Percentiles rank a stretch among this genome's conserved stretches.
phyloP scores from a whole-genome alignment of 2,888 invertebrate genomes.

The Trilocha varians region DNA sequence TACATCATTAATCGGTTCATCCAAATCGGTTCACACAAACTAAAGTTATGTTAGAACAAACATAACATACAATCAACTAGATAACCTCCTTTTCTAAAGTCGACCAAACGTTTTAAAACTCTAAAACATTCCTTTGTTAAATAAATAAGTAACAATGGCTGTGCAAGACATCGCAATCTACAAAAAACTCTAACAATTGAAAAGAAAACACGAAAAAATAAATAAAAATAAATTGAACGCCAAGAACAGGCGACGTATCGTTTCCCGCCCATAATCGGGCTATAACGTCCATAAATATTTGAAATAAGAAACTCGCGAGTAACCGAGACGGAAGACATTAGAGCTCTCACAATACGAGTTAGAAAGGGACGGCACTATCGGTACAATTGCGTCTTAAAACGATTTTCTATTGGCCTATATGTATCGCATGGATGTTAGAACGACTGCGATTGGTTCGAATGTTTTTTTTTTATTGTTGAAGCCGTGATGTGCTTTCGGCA shows the following conservation, averaged over 20 bases:
- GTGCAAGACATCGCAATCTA: too few species aligned
- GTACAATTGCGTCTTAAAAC: conserved; percentile 21
- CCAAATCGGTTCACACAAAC: too few species aligned
- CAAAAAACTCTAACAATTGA: not conserved
- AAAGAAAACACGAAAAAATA: conserved; percentile 2
- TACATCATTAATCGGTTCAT: too few species aligned
- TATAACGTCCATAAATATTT: conserved; percentile 9
- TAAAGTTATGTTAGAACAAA: too few species aligned
- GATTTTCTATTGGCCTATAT: conserved; percentile 35
- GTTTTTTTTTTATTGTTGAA: conserved; percentile 21
- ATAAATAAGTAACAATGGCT: too few species aligned
- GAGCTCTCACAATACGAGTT: not conserved
- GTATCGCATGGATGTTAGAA: conserved; percentile 33
- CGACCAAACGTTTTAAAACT: too few species aligned
- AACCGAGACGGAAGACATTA: conserved; percentile 1
- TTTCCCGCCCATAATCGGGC: conserved; percentile 4
- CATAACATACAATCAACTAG: too few species aligned
- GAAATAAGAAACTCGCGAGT: conserved; percentile 9
- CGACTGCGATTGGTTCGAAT: conserved; percentile 26
- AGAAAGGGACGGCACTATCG: conserved; percentile 2
- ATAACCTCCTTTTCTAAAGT: too few species aligned
- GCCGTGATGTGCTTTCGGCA: conserved; percentile 2
- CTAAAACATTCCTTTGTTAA: too few species aligned
- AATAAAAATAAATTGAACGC: conserved; percentile 6
- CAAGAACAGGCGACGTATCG: conserved; percentile 4